phyloP scores from a whole-genome alignment of 2,797 vertebrate species.

The Propithecus deckenii region DNA sequence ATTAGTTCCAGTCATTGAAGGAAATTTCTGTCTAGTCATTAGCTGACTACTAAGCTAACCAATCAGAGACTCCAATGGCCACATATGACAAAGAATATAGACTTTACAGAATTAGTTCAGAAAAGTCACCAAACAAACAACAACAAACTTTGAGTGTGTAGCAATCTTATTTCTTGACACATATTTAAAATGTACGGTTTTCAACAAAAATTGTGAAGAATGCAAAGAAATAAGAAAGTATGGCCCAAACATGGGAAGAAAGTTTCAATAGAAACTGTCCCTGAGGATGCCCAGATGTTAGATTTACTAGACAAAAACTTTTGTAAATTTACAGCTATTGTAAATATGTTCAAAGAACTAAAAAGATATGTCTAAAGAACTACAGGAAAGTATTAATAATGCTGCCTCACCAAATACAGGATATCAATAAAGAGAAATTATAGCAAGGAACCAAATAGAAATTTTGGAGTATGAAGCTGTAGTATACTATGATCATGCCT shows the following conservation, averaged over 20 bases:
- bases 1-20: background rate
- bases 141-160: background rate
- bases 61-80: background rate
- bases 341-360: background rate
- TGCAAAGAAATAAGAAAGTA: background rate
- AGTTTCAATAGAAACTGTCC: background rate
- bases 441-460: background rate
- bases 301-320: background rate
- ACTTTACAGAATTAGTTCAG: slow-evolving; percentile 15
- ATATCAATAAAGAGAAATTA: background rate
- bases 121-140: background rate
- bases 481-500: background rate
- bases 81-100: background rate
- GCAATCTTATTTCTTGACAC: background rate
- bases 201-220: background rate
- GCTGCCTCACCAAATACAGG: background rate
- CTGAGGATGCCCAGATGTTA: background rate
- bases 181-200: background rate
- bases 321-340: background rate
- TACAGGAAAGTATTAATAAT: background rate
- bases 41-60: background rate
- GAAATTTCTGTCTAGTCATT: background rate
- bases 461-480: background rate
- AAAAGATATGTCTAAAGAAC: background rate
- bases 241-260: background rate